Percentiles rank a stretch among this genome's conserved stretches.
phyloP scores from a whole-genome alignment of 2,888 invertebrate genomes.

The Philaethria dido region DNA sequence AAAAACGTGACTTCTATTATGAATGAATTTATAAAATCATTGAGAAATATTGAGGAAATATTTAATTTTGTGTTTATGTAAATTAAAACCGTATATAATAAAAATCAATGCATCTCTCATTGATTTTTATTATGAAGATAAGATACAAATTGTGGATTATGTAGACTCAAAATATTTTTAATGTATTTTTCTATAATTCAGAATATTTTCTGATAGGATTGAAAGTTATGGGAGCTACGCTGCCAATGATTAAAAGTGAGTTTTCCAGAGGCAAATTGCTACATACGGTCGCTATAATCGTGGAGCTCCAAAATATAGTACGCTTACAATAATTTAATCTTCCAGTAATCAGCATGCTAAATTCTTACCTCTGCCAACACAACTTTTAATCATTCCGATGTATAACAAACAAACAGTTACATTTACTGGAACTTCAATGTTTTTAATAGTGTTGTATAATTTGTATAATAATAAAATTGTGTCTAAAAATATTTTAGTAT shows the following conservation, averaged over 20 bases:
- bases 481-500: background rate
- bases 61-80: too few relatives aligned
- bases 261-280: conserved; percentile 21
- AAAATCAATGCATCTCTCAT: too few relatives aligned
- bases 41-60: too few relatives aligned
- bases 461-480: background rate
- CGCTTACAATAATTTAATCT: background rate
- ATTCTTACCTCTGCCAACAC: background rate
- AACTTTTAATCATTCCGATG: too few relatives aligned
- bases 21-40: too few relatives aligned
- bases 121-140: background rate
- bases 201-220: background rate
- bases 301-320: background rate
- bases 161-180: background rate
- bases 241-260: conserved; percentile 30
- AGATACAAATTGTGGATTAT: background rate
- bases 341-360: background rate
- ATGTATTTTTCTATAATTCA: background rate
- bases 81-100: too few relatives aligned
- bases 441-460: background rate
- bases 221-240: conserved; percentile 18
- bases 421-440: background rate
- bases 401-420: too few relatives aligned
- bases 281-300: conserved; percentile 10
- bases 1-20: too few relatives aligned